Evolutionary conservation across 2,888 invertebrate genomes (phyloP).

Genomic region (Ctenicera cuprea): DNA sequence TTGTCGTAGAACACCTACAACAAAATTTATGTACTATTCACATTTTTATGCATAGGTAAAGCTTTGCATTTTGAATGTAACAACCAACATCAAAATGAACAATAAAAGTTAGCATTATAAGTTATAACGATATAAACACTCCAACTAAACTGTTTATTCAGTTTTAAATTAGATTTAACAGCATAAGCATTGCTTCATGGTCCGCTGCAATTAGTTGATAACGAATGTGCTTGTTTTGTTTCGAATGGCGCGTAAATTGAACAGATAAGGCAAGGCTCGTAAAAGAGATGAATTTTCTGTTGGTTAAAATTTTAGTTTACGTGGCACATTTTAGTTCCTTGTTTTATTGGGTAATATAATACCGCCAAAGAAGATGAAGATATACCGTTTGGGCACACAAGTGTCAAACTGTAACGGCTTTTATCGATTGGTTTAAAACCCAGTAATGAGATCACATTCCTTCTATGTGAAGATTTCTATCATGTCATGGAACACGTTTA

Average conservation of each 20-base stretch:
- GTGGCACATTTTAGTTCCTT: slow-evolving; percentile 31
- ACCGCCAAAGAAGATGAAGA: slow-evolving; percentile 35
- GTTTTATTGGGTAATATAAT: slow-evolving; percentile 26
- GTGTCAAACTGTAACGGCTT: slow-evolving; percentile 21
- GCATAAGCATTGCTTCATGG: slow-evolving; percentile 37
- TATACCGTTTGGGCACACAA: slow-evolving; percentile 23
- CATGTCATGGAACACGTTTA: slow-evolving; percentile 31
- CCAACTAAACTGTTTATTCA: slow-evolving; percentile 43
- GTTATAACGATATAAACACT: slow-evolving; percentile 45
- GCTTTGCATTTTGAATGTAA: slow-evolving; percentile 9
- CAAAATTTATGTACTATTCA: too few species aligned
- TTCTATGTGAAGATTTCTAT: slow-evolving; percentile 34
- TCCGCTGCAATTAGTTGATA: slow-evolving; percentile 56
- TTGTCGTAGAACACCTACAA: too few species aligned
- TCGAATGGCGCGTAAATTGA: slow-evolving; percentile 50
- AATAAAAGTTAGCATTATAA: slow-evolving; percentile 38
- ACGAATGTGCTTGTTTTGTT: slow-evolving; percentile 51
- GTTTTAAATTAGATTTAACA: slow-evolving; percentile 49
- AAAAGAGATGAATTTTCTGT: slow-evolving; percentile 47
- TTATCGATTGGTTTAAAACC: slow-evolving; percentile 32
- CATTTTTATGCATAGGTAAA: not conserved
- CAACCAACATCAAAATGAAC: slow-evolving; percentile 21
- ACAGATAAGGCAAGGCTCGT: slow-evolving; percentile 53
- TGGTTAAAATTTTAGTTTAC: slow-evolving; percentile 35
- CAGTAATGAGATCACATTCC: slow-evolving; percentile 38